Evolutionary conservation across 2,888 invertebrate genomes (phyloP), one percentile per base, ranked within the genome.

Genomic region (Neoaliturus tenellus): DNA sequence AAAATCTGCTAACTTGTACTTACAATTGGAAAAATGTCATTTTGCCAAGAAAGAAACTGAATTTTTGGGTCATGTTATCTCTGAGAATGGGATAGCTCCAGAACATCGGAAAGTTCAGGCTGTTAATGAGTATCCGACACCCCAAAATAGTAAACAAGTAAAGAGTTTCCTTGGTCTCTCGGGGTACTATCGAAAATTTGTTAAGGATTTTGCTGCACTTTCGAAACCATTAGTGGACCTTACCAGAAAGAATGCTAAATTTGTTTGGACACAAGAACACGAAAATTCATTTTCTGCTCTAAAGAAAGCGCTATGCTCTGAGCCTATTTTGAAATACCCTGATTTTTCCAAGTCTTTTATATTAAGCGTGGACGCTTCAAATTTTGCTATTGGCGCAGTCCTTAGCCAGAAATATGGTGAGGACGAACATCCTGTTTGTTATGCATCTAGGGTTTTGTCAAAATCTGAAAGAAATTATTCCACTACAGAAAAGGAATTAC

Each of bases 131-230:
- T 86, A 44, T 41, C 85, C 86, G 1, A 48, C n/a, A 2, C 86
- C 86, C 0, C 81, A 71, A 20, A 84, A 82, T 75, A 62, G 31
- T 0, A 85, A 80, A 55, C 62, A 85, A 20, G 51, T 86, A 0
- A 75, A 81, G 87, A 75, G 84, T n/a, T 91, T 90, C 83, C 55
- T 90, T 25, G 90, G 90, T 14, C 62, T 90, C 39, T 48, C 88
- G 0, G 89, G 89, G 0, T 90, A 90, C 82, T 90, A 90, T 51
- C 35, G 90, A n/a, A 88, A 88, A 82, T 90, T 90, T 81, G 90
- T 91, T 0, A 78, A 85, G 31, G 83, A 89, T 14, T 90, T 89
- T 80, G 86, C 88, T 0, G 86, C 87, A 80, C 82, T 88, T 0
- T 87, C 89, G 2, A 86, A 87, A 85, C 89, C 89, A 0, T 69